A percentile compares a stretch with the other conserved stretches of the same genome.
phyloP scores from a whole-genome alignment of 2,113 vertebrate genomes.

The Calonectris borealis region DNA sequence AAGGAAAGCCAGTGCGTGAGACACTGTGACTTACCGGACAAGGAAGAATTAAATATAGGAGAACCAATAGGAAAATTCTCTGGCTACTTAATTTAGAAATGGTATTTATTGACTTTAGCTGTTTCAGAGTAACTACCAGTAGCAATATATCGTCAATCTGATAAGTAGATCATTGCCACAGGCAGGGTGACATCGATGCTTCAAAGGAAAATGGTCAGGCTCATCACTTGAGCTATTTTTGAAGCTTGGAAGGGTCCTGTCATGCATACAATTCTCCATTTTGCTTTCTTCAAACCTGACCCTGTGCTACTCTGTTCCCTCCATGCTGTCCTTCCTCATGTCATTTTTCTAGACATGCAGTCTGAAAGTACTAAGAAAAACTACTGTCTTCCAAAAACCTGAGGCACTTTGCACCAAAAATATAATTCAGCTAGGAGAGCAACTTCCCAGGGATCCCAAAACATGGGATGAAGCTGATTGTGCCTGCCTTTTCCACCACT shows the following conservation, averaged over 20 bases:
- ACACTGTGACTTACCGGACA: not conserved
- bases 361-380: not conserved
- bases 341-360: not conserved
- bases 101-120: conserved; percentile 19
- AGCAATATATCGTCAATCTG: not conserved
- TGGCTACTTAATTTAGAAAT: conserved; percentile 26
- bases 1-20: not conserved
- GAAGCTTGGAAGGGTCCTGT: not conserved
- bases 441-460: not conserved
- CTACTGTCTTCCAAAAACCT: not conserved
- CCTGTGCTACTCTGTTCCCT: not conserved
- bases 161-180: conserved; percentile 14
- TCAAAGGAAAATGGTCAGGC: conserved; percentile 18
- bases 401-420: not conserved
- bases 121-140: conserved; percentile 21
- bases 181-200: not conserved
- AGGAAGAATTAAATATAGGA: conserved; percentile 15
- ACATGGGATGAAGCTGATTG: not conserved
- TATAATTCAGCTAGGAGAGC: not conserved
- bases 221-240: not conserved
- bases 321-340: not conserved
- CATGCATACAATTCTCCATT: not conserved
- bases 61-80: conserved; percentile 21
- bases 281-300: not conserved
- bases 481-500: not conserved